phyloP scores from a whole-genome alignment of 2,888 invertebrate species.

The Dastarcus helophoroides region DNA sequence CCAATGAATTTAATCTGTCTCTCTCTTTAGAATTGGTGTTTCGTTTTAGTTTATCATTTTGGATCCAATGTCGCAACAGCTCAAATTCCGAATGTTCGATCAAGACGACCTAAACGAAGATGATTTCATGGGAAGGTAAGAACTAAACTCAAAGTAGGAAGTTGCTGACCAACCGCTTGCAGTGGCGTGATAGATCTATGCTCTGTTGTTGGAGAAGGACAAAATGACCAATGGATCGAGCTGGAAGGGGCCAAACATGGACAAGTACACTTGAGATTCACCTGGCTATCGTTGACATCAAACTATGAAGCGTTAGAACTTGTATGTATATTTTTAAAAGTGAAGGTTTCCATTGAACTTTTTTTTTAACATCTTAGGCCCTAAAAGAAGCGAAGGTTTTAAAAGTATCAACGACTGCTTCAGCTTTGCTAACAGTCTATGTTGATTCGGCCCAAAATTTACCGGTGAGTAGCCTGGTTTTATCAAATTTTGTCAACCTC shows the following conservation, averaged over 20 bases:
- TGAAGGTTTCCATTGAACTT: too few relatives aligned
- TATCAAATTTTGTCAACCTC: too few relatives aligned
- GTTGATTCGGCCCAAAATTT: conserved; percentile 81
- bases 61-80: conserved; percentile 25
- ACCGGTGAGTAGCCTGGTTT: too few relatives aligned
- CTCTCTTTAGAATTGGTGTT: too few relatives aligned
- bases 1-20: too few relatives aligned
- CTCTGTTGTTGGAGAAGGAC: too few relatives aligned
- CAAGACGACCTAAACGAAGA: conserved; percentile 26
- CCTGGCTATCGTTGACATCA: conserved; percentile 73
- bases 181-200: conserved; percentile 60
- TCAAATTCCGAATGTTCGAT: conserved; percentile 26
- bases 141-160: too few relatives aligned
- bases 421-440: conserved; percentile 69
- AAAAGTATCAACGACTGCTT: conserved; percentile 55
- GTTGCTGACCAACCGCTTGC: too few relatives aligned
- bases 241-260: conserved; percentile 89
- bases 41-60: conserved; percentile 28
- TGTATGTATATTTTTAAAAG: too few relatives aligned
- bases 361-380: too few relatives aligned
- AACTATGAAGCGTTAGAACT: conserved; percentile 55
- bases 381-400: conserved; percentile 57
- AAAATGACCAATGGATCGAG: too few relatives aligned
- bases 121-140: conserved; percentile 27
- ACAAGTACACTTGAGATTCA: conserved; percentile 73